Evolutionary conservation across 2,113 vertebrate species (phyloP), one percentile per base, ranked within the genome.

Genomic region (Manacus vitellinus): DNA sequence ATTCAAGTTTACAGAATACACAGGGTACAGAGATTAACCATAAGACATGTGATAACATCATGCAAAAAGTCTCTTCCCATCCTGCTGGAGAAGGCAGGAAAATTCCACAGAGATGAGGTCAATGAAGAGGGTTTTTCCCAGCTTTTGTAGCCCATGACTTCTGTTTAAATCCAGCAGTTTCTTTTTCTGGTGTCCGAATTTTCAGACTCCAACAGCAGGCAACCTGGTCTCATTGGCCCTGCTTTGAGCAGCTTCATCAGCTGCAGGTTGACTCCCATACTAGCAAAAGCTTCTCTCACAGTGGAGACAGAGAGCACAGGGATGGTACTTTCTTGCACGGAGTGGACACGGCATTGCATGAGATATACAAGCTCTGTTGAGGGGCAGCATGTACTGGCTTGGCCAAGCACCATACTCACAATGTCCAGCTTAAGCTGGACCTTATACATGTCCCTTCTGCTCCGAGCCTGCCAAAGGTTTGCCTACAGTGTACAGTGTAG

Each of bases 301-400:
- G 41, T 20, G 28, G 16, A 71, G 23, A 19, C 1, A 10, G 61
- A 49, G 58, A 31, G 17, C 28, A 9, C 31, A 33, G 44, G 58
- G 17, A 28, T 43, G 51, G n/a, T 19, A 17, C 33, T 52, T 39
- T 12, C 19, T 79, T 73, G 35, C 30, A n/a, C 0, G 0, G 22
- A 54, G 28, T 0, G 1, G 35, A 28, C 54, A 19, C 3, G 1
- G 21, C 24, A 35, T 30, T 3, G 0, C 3, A 0, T 9, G 46
- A 0, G 0, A 21, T 56, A 46, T 58, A n/a, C 28, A 75, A 55
- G 54, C 9, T 28, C 35, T 52, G 39, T 7, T 47, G 49, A 9
- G 21, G 28, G 21, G 7, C 43, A 71, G 52, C 43, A 17, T 0
- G 0, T 20, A 24, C 43, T 71, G 61, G 14, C 30, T 59, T 54